phyloP scores from a whole-genome alignment of 1,140 invertebrate genomes.

The Contarinia nasturtii region DNA sequence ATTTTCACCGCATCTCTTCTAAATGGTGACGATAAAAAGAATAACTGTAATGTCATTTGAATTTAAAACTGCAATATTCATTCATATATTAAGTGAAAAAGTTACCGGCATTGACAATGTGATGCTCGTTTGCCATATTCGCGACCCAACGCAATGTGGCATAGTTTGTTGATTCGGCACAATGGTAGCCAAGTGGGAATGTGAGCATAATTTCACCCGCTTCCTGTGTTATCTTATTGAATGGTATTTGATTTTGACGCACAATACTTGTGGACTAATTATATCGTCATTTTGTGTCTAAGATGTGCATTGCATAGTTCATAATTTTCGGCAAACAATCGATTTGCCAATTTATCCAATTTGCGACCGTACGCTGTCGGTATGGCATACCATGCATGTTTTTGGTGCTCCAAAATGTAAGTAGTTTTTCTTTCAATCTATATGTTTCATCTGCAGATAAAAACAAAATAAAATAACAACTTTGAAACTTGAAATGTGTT shows the following conservation, averaged over 20 bases:
- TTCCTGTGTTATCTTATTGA: slow-evolving; percentile 93
- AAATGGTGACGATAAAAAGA: too few relatives aligned
- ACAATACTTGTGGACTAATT: slow-evolving; percentile 86
- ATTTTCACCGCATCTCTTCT: slow-evolving; percentile 89
- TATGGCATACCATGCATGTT: slow-evolving; percentile 93
- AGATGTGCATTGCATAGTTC: slow-evolving; percentile 85
- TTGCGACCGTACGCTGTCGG: slow-evolving; percentile 86
- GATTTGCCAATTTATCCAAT: slow-evolving; percentile 78
- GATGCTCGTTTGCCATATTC: slow-evolving; percentile 90
- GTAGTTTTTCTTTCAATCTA: too few relatives aligned
- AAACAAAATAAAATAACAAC: too few relatives aligned
- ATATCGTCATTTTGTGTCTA: slow-evolving; percentile 97
- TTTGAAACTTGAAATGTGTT: too few relatives aligned
- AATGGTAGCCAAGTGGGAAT: slow-evolving; percentile 95
- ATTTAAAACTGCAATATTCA: too few relatives aligned
- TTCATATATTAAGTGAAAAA: too few relatives aligned
- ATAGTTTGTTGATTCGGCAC: slow-evolving; percentile 99
- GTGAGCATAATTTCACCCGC: slow-evolving; percentile 98
- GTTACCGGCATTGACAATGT: slow-evolving; percentile 52
- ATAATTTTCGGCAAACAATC: slow-evolving; percentile 74
- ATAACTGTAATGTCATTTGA: too few relatives aligned
- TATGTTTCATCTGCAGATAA: too few relatives aligned
- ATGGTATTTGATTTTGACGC: slow-evolving; percentile 85
- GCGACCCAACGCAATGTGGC: slow-evolving; percentile 89
- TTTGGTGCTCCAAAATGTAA: slow-evolving; percentile 83